A percentile compares a stretch with the other conserved stretches of the same genome.
Evolutionary conservation across 2,113 vertebrate species (phyloP).

Genomic region (Pedionomus torquatus): DNA sequence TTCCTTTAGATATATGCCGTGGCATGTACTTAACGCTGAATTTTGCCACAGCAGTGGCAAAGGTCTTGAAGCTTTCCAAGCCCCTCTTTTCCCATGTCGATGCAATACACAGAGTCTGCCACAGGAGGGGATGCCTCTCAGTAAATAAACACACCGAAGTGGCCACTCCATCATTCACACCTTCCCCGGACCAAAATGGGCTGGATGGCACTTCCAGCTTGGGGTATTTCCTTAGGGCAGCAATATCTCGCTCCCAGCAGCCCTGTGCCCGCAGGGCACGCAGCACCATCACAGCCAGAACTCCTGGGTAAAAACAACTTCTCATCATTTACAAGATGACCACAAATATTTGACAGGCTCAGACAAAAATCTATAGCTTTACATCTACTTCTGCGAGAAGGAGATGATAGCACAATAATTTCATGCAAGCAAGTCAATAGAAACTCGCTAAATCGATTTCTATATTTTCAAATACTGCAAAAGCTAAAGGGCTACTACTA

Average conservation of each 20-base stretch:
- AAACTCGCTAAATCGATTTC: neutral
- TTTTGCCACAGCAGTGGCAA: neutral
- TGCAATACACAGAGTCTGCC: slow-evolving; percentile 17
- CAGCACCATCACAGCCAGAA: neutral
- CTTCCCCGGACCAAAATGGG: neutral
- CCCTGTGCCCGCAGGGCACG: neutral
- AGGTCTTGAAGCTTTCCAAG: neutral
- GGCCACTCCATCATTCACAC: rapidly evolving
- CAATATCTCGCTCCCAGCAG: neutral
- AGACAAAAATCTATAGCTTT: neutral
- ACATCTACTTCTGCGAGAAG: neutral
- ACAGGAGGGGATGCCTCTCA: neutral
- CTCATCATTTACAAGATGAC: neutral
- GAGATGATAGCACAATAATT: neutral
- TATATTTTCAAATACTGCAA: neutral
- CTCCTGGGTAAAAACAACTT: neutral
- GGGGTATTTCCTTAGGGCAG: neutral
- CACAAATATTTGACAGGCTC: neutral
- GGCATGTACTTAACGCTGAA: neutral
- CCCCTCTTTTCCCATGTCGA: rapidly evolving
- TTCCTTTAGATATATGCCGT: neutral
- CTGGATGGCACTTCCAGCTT: too few species aligned
- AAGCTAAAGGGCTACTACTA: neutral
- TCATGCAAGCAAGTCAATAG: neutral
- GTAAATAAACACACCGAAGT: neutral